Base-by-base conservation (phyloP, 2,797 vertebrate genomes). In the Bradypodion ventrale region DNA sequence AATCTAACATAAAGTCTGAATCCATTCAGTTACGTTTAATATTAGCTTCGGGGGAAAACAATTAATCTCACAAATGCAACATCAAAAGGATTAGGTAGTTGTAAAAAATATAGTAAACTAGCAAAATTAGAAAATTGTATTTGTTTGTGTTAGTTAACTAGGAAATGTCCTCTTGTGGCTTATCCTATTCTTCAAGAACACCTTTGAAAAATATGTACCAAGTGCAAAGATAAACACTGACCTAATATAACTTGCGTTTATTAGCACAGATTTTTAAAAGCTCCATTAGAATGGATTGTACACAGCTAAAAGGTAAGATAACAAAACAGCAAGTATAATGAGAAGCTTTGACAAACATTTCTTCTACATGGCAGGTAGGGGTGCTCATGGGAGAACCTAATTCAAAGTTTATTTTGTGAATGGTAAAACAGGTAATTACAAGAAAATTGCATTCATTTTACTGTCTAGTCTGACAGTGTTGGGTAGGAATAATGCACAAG, bases 301-400 rank as follows among this genome's bases (percentile, higher is more conserved):
- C 90, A 87, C 86, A 92, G 82, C 85, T 90, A 90, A 89, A 90
- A 91, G 62, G 8, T 80, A 16, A 90, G 90, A 89, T 93, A 90
- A 42, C 49, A 91, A 85, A 82, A 93, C 42, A 80, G 72, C 89
- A 86, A 78, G 80, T 89, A 86, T 87, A 23, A 69, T 66, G 3
- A 63, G 16, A 37, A 56, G 52, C 52, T 56, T 56, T 56, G 52
- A 56, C 21, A 52, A 56, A 56, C 16, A 56, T 56, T 56, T 56
- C 52, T 56, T 56, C 52, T 56, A 56, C 52, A 56, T 62, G 49
- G 62, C 19, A 25, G 29, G 16, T 12, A 6, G 10, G 23, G 2
- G 35, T 66, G 21, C 25, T n/a, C 12, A 49, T 25, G 42, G 29
- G 62, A 73, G 7, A 15, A 60, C 25, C 12, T 21, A n/a, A 52